phyloP scores from a whole-genome alignment of 1,140 invertebrate species.

The Brachionus koreanus region DNA sequence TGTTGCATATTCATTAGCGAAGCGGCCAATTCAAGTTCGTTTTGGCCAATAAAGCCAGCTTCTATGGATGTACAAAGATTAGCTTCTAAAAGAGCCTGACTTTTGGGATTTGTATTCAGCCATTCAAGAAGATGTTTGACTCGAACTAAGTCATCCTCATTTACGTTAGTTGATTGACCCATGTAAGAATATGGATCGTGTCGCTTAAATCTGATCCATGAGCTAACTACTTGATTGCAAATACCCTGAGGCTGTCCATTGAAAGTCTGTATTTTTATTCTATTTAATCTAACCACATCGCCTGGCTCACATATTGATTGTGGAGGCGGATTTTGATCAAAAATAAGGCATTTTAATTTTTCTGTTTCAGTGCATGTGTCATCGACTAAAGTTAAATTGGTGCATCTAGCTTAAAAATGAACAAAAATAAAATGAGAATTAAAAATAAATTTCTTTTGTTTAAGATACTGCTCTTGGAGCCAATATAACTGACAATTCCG shows the following conservation, averaged over 20 bases:
- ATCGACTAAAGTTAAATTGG: background rate
- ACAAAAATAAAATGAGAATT: background rate
- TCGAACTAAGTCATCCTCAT: background rate
- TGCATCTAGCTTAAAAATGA: background rate
- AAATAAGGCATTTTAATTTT: background rate
- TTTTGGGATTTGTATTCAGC: background rate
- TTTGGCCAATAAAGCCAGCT: background rate
- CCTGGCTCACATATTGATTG: background rate
- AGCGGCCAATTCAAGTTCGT: background rate
- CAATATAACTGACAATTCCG: background rate
- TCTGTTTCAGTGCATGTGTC: background rate
- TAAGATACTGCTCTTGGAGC: background rate
- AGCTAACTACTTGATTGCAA: background rate
- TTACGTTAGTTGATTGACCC: background rate
- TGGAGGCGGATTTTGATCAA: background rate
- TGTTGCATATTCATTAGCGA: background rate
- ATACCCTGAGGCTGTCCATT: background rate
- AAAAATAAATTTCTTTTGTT: background rate
- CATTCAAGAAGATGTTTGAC: background rate
- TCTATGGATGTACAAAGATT: background rate
- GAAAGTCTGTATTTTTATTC: background rate
- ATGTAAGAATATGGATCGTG: background rate
- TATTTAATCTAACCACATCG: background rate
- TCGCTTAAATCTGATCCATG: background rate
- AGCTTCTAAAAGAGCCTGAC: background rate